Percentiles rank a stretch among this genome's conserved stretches.
These are phyloP conservation scores for Diplolepis rosae DNA, from an alignment of 2,888 invertebrate genomes.

Conservation along the genomic window DNA sequence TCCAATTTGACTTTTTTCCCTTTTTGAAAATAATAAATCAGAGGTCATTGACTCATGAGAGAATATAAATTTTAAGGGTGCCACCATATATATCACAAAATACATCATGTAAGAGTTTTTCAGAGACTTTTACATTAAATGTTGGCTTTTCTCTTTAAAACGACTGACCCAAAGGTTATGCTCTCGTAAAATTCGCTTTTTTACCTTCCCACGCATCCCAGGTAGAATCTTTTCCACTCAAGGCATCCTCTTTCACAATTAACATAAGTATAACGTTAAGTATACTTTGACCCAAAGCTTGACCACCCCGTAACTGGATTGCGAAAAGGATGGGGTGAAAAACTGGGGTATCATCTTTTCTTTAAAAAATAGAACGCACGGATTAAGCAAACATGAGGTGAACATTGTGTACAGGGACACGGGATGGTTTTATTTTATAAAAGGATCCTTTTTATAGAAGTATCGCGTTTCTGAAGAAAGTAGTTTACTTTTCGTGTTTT, in stretches of 20 bases:
- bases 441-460: not conserved
- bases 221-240: conserved; percentile 4
- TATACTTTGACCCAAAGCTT: conserved; percentile 59
- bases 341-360: not conserved
- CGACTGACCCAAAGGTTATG: not conserved
- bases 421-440: not conserved
- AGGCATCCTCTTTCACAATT: conserved; percentile 70
- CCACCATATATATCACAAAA: too few species aligned
- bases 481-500: not conserved
- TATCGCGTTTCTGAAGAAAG: not conserved
- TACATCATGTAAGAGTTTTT: too few species aligned
- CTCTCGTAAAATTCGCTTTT: not conserved
- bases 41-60: too few species aligned
- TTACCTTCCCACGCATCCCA: conserved; percentile 18
- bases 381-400: not conserved
- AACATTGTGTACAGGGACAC: conserved; percentile 29
- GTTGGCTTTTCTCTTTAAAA: not conserved
- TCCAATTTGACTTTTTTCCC: too few species aligned
- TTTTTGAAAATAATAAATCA: too few species aligned
- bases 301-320: conserved; percentile 54
- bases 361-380: not conserved
- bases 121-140: too few species aligned
- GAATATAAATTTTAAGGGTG: too few species aligned
- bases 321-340: conserved; percentile 19
- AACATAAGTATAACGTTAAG: conserved; percentile 69